phyloP scores from a whole-genome alignment of 2,113 vertebrate genomes.

The Glaucidium brasilianum region DNA sequence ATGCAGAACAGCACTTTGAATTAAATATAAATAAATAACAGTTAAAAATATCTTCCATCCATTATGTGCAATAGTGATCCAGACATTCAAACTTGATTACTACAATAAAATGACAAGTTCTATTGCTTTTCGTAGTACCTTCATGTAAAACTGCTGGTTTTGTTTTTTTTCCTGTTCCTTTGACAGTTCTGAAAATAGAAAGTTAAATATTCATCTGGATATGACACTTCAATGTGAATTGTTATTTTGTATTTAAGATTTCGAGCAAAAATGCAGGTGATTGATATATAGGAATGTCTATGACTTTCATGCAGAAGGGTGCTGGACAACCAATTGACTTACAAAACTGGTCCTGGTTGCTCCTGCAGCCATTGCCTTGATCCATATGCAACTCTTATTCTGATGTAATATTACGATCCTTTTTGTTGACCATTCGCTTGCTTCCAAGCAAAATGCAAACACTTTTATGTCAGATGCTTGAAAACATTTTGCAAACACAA shows the following conservation, averaged over 20 bases:
- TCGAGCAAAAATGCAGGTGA: neutral
- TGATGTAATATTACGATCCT: rapidly evolving
- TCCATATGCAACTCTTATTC: neutral
- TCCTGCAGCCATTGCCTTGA: neutral
- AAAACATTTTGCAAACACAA: neutral
- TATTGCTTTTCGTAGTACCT: neutral
- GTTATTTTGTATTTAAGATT: neutral
- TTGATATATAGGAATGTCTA: neutral
- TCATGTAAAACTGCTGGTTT: neutral
- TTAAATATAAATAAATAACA: neutral
- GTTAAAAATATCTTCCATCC: neutral
- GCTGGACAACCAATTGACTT: neutral
- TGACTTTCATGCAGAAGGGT: neutral
- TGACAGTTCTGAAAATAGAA: neutral
- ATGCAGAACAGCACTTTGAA: neutral
- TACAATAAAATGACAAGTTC: neutral
- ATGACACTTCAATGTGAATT: neutral
- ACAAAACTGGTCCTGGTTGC: neutral
- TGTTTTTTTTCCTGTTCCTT: neutral
- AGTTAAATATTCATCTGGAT: neutral
- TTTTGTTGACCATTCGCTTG: neutral
- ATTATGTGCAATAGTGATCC: neutral
- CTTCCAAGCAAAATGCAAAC: neutral
- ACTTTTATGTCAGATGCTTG: neutral
- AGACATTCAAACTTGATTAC: neutral